Evolutionary conservation across 2,797 vertebrate genomes (phyloP), one percentile per base, ranked within the genome.

Genomic region (Florisuga fusca): DNA sequence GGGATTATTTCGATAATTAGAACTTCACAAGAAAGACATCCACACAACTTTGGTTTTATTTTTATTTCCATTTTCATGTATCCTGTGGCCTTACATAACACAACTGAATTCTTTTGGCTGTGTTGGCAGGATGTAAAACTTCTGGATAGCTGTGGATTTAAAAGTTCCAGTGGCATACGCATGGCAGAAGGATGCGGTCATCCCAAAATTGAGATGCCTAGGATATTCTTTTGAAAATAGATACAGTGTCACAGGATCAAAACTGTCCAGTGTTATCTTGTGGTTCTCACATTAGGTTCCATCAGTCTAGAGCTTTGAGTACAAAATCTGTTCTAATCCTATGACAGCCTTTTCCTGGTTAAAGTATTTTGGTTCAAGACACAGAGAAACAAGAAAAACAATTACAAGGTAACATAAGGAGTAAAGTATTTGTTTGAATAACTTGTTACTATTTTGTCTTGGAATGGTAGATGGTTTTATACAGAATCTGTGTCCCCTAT

Each of bases 291-390:
- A 1, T 61, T 45, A 48, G 53, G 36, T 50, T 87, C 38, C 43
- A 3, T 66, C 36, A 29, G n/a, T 63, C 12, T 55, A 21, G 50
- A 33, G 6, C 19, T 77, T 51, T 50, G 41, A 13, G 5, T 38
- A 25, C 29, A 4, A 46, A 46, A 31, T 18, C 15, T 54, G 8
- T 63, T 90, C 22, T 29, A 85, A 15, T 80, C 19, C 33, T 50
- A 13, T 53, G 20, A 36, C 16, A 48, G 58, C 17, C 26, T 46
- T 57, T 54, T 50, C 4, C 3, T 64, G 17, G 34, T 74, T 53
- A 51, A 84, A 91, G 27, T 84, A 59, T 17, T 54, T 73, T 74
- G 61, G 59, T 46, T 75, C 34, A 89, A 76, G 38, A 58, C 33
- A 2, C 25, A 53, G 45, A 72, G 76, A 33, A 50, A 10, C n/a